Percentiles rank a stretch among this genome's conserved stretches.
These are phyloP conservation scores for Pluvianellus socialis DNA, from an alignment of 2,113 vertebrate species.

Conservation along the genomic window DNA sequence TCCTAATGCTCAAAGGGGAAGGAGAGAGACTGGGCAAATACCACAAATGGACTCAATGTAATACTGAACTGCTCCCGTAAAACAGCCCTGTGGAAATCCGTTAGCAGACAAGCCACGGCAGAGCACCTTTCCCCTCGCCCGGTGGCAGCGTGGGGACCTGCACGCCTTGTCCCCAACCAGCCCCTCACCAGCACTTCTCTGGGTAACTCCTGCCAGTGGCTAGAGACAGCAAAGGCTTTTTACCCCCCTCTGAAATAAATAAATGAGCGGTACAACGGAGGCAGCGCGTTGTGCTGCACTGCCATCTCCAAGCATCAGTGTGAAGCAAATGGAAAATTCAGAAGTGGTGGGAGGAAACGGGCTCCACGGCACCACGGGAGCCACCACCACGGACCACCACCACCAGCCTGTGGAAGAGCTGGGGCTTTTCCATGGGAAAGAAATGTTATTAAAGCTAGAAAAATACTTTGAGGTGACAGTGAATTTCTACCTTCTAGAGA, in stretches of 20 bases:
- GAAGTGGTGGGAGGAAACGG: accelerated
- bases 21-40: background rate
- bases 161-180: accelerated
- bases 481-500: background rate
- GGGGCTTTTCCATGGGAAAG: background rate
- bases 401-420: background rate
- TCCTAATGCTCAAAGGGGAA: background rate
- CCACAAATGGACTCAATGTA: accelerated
- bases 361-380: accelerated
- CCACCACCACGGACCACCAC: accelerated
- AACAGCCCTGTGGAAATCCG: background rate
- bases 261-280: background rate
- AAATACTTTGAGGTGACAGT: background rate
- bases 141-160: accelerated
- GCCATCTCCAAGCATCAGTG: background rate
- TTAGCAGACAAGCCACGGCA: background rate
- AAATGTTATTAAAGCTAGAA: background rate
- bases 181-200: too few relatives aligned
- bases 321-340: background rate
- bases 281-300: accelerated
- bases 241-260: background rate
- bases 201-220: background rate
- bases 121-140: accelerated
- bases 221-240: accelerated
- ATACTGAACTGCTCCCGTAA: background rate